Evolutionary conservation across 1,140 invertebrate species (phyloP).

Genomic region (Himalopsyche phryganea): DNA sequence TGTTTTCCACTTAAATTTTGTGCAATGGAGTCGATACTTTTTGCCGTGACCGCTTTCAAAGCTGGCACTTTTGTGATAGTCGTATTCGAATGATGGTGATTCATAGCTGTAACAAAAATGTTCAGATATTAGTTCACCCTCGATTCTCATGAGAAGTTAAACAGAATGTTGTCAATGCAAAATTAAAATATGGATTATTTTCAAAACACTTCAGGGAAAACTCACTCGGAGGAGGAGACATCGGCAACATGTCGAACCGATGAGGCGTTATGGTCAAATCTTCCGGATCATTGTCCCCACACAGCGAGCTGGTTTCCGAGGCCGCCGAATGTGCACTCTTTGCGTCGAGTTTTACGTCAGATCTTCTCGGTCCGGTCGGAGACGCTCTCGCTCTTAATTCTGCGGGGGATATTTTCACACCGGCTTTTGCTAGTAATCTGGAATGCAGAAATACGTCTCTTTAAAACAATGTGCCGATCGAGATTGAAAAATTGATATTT

Average conservation of each 20-base stretch:
- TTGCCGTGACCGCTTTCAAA: slow-evolving; percentile 58
- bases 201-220: too few species aligned
- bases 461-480: too few species aligned
- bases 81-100: slow-evolving; percentile 54
- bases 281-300: slow-evolving; percentile 76
- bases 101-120: slow-evolving; percentile 49
- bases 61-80: slow-evolving; percentile 56
- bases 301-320: slow-evolving; percentile 66
- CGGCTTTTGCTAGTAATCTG: slow-evolving; percentile 77
- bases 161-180: neutral
- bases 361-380: slow-evolving; percentile 75
- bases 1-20: slow-evolving; percentile 40
- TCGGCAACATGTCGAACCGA: slow-evolving; percentile 47
- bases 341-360: slow-evolving; percentile 72
- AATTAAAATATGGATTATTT: too few species aligned
- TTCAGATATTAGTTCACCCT: slow-evolving; percentile 1
- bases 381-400: slow-evolving; percentile 77
- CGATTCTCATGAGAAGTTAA: neutral
- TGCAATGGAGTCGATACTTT: slow-evolving; percentile 56
- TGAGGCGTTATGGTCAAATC: slow-evolving; percentile 63
- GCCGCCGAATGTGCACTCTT: slow-evolving; percentile 57
- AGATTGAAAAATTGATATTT: neutral
- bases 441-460: slow-evolving; percentile 40
- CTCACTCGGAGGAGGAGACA: slow-evolving; percentile 50
- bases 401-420: slow-evolving; percentile 80